Conservation (phyloP, 1,140 invertebrate genomes). For the Grapholita molesta region DNA sequence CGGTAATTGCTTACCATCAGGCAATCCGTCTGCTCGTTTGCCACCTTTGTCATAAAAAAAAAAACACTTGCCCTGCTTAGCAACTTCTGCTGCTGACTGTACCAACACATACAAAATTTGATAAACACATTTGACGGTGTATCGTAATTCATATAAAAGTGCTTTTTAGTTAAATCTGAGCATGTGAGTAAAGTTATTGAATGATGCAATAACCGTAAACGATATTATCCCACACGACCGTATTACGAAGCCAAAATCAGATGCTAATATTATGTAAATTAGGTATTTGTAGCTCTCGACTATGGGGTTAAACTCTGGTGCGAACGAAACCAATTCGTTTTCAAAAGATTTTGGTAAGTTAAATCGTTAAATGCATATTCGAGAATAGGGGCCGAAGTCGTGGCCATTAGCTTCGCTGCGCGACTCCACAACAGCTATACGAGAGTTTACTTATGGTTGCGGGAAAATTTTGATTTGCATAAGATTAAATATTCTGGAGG, state of each 20-base stretch:
- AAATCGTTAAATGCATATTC: background rate
- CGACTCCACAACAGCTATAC: background rate
- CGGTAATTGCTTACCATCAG: no score
- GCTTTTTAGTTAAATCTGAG: background rate
- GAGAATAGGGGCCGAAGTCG: background rate
- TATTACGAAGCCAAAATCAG: background rate
- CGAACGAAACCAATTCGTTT: background rate
- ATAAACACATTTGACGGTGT: background rate
- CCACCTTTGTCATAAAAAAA: no score
- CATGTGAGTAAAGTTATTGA: background rate
- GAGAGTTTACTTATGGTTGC: background rate
- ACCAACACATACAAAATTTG: background rate
- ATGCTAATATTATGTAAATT: background rate
- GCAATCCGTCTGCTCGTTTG: no score
- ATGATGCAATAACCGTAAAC: background rate
- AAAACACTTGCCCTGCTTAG: no score
- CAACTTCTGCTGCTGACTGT: no score
- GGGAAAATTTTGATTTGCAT: conserved; percentile 1
- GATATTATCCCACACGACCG: background rate
- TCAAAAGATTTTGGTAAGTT: background rate
- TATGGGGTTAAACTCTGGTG: background rate
- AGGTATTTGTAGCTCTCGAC: background rate
- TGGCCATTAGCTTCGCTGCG: background rate
- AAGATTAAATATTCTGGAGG: conserved; percentile 11
- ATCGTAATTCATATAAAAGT: background rate